These are phyloP conservation scores for Vultur gryphus DNA, from an alignment of 2,797 vertebrate genomes.

Conservation along the genomic window DNA sequence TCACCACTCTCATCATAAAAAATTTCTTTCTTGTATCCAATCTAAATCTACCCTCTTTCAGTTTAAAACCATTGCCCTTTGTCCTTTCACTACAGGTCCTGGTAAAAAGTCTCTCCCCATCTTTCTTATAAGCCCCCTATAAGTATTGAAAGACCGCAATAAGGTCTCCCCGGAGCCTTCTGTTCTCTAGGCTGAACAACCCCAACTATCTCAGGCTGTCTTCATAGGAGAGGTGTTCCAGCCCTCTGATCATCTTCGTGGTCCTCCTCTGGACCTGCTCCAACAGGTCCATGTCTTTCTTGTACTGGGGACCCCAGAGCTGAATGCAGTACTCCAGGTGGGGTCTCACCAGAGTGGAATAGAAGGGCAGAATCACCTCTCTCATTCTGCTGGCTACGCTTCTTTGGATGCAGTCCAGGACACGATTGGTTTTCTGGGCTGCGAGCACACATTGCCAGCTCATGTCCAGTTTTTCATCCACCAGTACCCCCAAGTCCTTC, in stretches of 20 bases:
- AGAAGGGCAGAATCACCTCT: background rate
- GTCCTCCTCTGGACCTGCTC: background rate
- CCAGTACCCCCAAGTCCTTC: background rate
- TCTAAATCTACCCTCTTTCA: background rate
- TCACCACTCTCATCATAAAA: background rate
- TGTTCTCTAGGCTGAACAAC: background rate
- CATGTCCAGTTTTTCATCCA: background rate
- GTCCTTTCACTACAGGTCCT: background rate
- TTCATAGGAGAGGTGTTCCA: background rate
- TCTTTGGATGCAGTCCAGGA: background rate
- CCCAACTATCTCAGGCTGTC: background rate
- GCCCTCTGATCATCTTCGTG: fast-evolving
- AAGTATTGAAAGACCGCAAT: background rate
- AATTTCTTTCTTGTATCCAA: background rate
- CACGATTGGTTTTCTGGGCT: fast-evolving
- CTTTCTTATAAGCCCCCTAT: background rate
- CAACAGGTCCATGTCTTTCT: fast-evolving
- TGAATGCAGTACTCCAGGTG: background rate
- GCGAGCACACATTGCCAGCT: fast-evolving
- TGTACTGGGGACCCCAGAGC: fast-evolving
- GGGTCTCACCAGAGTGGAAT: fast-evolving
- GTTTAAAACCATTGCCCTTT: background rate
- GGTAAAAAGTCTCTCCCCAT: background rate
- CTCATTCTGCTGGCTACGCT: fast-evolving
- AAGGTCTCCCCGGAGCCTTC: fast-evolving